phyloP scores from a whole-genome alignment of 2,888 invertebrate species.

The Cataglyphis rosenhaueri region DNA sequence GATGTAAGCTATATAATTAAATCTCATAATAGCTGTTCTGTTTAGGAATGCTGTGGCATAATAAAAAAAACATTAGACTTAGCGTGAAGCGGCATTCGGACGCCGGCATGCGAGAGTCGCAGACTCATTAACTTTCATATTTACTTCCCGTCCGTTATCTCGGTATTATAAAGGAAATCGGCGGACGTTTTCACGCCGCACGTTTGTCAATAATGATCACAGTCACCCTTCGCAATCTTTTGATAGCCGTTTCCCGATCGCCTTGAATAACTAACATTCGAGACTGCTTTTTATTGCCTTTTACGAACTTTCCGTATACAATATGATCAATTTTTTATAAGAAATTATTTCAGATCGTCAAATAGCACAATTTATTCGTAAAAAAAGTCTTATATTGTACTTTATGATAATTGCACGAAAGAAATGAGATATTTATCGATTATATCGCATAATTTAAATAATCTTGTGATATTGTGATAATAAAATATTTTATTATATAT shows the following conservation, averaged over 20 bases:
- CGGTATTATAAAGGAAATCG: slow-evolving; percentile 34
- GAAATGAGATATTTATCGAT: not conserved
- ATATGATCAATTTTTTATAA: slow-evolving; percentile 56
- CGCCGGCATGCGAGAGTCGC: slow-evolving; percentile 4
- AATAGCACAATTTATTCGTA: slow-evolving; percentile 24
- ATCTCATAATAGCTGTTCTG: slow-evolving; percentile 5
- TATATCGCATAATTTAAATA: not conserved
- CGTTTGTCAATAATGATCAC: slow-evolving; percentile 62
- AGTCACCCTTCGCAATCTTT: slow-evolving; percentile 51
- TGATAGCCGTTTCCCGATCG: slow-evolving; percentile 75
- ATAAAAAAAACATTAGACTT: not conserved
- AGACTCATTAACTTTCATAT: slow-evolving; percentile 31
- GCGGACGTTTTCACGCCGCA: slow-evolving; percentile 12
- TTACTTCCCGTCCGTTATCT: slow-evolving; percentile 47
- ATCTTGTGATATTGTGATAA: not conserved
- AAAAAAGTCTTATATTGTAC: not conserved
- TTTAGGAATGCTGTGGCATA: slow-evolving; percentile 24
- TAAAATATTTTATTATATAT: not conserved
- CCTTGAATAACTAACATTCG: slow-evolving; percentile 75
- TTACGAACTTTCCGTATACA: slow-evolving; percentile 61
- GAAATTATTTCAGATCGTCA: slow-evolving; percentile 41
- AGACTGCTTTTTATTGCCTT: slow-evolving; percentile 65
- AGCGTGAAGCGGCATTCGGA: not conserved
- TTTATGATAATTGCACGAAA: not conserved
- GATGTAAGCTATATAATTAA: not conserved